Evolutionary conservation across 1,140 invertebrate genomes (phyloP), one percentile per base, ranked within the genome.

Genomic region (Amyelois transitella): DNA sequence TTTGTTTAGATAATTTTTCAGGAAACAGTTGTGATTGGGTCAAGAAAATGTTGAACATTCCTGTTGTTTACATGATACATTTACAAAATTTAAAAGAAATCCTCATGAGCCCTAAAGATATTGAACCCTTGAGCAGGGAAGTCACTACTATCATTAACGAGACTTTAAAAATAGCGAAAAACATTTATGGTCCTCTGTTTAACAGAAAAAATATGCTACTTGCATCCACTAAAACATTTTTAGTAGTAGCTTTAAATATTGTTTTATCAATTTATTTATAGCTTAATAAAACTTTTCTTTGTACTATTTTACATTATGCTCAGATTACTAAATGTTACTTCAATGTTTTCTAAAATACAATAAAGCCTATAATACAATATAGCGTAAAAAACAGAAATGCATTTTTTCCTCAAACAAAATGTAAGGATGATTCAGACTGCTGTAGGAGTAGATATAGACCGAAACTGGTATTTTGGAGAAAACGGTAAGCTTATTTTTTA

Each of bases 1-100:
- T 48, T 48, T 51, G 75, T 75, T 18, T 60, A 87, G 84, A 78
- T 64, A 87, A 87, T 52, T 69, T 66, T 55, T 69, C 72, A 62
- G 79, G 84, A 8, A 85, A 77, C 44, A 68, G 72, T 63, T 75
- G 77, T 45, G 81, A 87, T 53, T 87, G 80, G 79, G 77, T 87
- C 2, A 87, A 87, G 49, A 67, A 50, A 10, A 72, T 75, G 54
- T 59, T 85, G 25, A 85, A 87, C 55, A 66, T 74, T 44, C 84
- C 84, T 18, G 44, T 85, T 17, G 84, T 87, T 7, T 77, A 66
- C 21, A 82, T 79, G 25, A 32, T 81, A 5, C 73, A 81, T 47
- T 52, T 87, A 61, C 69, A 76, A 43, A 22, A 67, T 51, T 20
- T 62, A 48, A 28, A 61, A 45, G 52, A 63, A 14, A n/a, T 80